These are phyloP conservation scores for Amphilophus citrinellus DNA, from an alignment of 2,113 vertebrate genomes.

Conservation along the genomic window DNA sequence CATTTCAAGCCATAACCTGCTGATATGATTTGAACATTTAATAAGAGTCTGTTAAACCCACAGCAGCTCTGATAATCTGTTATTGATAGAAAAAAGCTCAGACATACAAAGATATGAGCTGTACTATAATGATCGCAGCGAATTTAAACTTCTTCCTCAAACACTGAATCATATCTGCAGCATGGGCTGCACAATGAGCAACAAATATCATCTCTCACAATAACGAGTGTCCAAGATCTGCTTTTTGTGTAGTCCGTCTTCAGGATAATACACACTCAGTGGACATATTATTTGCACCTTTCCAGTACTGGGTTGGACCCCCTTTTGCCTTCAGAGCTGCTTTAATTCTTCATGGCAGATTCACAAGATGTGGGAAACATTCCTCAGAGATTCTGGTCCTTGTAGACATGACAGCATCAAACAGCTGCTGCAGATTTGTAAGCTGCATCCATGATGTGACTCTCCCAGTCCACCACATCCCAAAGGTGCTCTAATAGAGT, in stretches of 20 bases:
- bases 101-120: background rate
- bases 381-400: no score
- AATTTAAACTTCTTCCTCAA: background rate
- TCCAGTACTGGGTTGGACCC: background rate
- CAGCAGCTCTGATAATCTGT: background rate
- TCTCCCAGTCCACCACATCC: background rate
- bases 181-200: background rate
- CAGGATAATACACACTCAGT: background rate
- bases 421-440: background rate
- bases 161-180: accelerated
- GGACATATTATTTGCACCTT: background rate
- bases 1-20: background rate
- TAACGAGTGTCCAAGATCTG: background rate
- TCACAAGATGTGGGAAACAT: background rate
- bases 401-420: no score
- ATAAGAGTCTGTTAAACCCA: background rate
- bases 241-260: background rate
- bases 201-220: background rate
- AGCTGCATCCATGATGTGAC: background rate
- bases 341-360: background rate
- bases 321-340: background rate
- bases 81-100: no score
- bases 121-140: background rate
- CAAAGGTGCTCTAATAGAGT: background rate
- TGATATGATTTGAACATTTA: background rate